These are phyloP conservation scores for Panagrolaimus sp. DNA, from an alignment of 1,140 invertebrate species.

Conservation along the genomic window DNA sequence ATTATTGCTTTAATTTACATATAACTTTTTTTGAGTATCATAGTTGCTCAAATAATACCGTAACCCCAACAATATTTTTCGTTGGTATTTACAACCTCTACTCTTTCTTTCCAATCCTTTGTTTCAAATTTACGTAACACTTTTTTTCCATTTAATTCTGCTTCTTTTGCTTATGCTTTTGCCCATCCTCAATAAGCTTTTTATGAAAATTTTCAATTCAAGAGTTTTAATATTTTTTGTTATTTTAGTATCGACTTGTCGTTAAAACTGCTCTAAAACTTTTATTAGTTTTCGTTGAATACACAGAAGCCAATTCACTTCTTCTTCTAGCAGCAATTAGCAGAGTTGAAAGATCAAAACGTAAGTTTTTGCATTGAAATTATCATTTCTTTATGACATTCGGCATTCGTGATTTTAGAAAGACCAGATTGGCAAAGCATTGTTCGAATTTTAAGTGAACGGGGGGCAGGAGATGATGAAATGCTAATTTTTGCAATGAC, in stretches of 20 bases:
- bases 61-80: neutral
- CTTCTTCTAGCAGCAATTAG: conserved; percentile 80
- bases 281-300: conserved; percentile 94
- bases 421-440: conserved; percentile 73
- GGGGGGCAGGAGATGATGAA: conserved; percentile 88
- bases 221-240: neutral
- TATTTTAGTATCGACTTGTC: conserved; percentile 78
- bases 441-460: conserved; percentile 84
- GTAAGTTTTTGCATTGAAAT: conserved; percentile 62
- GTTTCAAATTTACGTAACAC: neutral
- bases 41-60: neutral
- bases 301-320: conserved; percentile 86
- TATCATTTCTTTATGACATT: neutral
- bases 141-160: neutral
- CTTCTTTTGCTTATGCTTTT: conserved; percentile 7
- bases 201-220: neutral
- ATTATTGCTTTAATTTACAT: conserved; percentile 1
- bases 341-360: conserved; percentile 74
- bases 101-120: neutral
- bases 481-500: conserved; percentile 90
- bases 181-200: neutral
- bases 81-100: neutral
- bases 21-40: neutral
- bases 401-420: conserved; percentile 60
- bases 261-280: conserved; percentile 96